Base-by-base conservation (phyloP, 2,888 invertebrate genomes). In the Trachelus troglodyta region DNA sequence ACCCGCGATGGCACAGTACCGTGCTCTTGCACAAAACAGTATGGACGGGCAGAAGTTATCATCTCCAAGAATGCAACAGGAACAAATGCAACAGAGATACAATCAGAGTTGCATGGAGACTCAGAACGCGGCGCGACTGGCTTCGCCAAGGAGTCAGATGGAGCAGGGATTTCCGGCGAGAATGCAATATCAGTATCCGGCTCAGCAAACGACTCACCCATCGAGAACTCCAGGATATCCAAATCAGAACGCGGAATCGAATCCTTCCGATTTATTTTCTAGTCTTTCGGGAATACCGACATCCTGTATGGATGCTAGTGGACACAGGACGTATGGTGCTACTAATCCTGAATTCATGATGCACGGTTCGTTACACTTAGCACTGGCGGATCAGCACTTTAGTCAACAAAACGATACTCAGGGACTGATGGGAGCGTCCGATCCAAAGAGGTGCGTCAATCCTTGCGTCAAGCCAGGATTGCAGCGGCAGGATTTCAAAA, bases 41-140 rank as follows among this genome's bases (percentile, higher is more conserved):
- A 84, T 81, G 74, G 81, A 82, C 33, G 80, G 79, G 12, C 79
- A 84, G 69, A 87, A 83, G 81, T 76, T 87, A 34, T 34, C 81
- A 12, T 83, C 84, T 31, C 80, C 83, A 23, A 85, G 85, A 73
- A 78, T 81, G 33, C 79, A 79, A 11, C 83, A 82, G 35, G 85
- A 88, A 79, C 83, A 83, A 75, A 84, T 81, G 80, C 84, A 85
- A 56, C 88, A 85, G 73, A 87, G 85, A 76, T 90, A 87, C 79
- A 68, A 80, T 69, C 88, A 86, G 78, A 87, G 85, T 79, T 85
- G 81, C 76, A 79, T 85, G 74, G 87, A 89, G 23, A 79, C 77
- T 31, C 86, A 86, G 74, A 83, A 83, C 34, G n/a, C 79, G 11
- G 12, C 79, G 34, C 83, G 81, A 75, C 79, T 80, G n/a, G 34